Conservation (phyloP, 2,113 vertebrate genomes). For the Podarcis raffonei region DNA sequence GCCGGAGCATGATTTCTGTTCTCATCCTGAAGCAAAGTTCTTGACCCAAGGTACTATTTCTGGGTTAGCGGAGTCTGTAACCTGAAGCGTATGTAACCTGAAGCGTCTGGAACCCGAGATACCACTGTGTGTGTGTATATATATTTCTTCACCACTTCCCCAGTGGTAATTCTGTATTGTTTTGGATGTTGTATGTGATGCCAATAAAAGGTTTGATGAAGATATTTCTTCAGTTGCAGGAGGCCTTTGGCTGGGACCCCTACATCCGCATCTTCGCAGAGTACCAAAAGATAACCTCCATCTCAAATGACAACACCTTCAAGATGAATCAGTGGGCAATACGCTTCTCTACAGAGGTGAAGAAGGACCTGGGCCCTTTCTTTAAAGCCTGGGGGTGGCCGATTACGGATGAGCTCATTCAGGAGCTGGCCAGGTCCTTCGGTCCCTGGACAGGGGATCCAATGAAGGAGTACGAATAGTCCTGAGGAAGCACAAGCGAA, state of each 20-base stretch:
- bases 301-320: conserved; percentile 66
- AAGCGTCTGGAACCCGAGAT: too few relatives aligned
- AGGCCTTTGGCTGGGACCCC: conserved; percentile 82
- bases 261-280: conserved; percentile 78
- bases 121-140: too few relatives aligned
- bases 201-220: too few relatives aligned
- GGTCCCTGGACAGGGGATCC: conserved; percentile 79
- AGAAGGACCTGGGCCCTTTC: conserved; percentile 77
- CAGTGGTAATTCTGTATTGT: too few relatives aligned
- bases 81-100: too few relatives aligned
- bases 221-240: conserved; percentile 74
- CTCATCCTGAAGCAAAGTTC: too few relatives aligned
- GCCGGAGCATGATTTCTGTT: too few relatives aligned
- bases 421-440: conserved; percentile 66
- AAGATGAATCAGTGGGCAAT: conserved; percentile 84
- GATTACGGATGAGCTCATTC: conserved; percentile 62
- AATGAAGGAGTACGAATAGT: conserved; percentile 55
- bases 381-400: conserved; percentile 86
- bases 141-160: too few relatives aligned
- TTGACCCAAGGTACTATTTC: too few relatives aligned
- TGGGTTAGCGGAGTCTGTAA: too few relatives aligned
- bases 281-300: conserved; percentile 68
- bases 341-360: conserved; percentile 77
- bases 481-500: background rate
- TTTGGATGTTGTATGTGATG: too few relatives aligned